Base-by-base conservation (phyloP, 1,140 invertebrate genomes). In the Megathymus violae region DNA sequence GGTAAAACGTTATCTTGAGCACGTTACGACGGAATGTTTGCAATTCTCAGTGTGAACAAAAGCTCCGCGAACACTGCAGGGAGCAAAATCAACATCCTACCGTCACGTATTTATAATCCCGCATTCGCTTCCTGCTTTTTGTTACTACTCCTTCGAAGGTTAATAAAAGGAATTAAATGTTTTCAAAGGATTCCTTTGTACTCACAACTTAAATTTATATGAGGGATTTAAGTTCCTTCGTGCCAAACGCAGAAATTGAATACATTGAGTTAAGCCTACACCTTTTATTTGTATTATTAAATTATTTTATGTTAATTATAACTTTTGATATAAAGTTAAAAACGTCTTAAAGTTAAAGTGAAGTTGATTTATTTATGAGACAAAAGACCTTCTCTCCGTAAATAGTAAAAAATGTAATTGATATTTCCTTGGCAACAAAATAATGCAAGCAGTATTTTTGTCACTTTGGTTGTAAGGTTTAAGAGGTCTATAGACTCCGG, bases 81-180 rank as follows among this genome's bases (percentile, higher is more conserved):
- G 80, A 74, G 81, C 81, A 83, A 80, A 86, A 80, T 84, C 83
- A 85, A 85, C 85, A 88, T 85, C 82, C 74, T 74, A 71, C 67
- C 78, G 64, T 76, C 81, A 77, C 80, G 80, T 83, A 85, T 84
- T 84, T 83, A 85, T 88, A 87, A 88, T 84, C 81, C 73, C 75
- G 74, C 75, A 76, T 67, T 74, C 71, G 75, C 74, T 84, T 85
- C 84, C 85, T 82, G 82, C 64, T 85, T 85, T 88, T 88, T 87
- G 78, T 88, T 76, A 51, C 43, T 73, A 67, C 67, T 71, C 69
- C 69, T 59, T 65, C 40, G 70, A 62, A 72, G 74, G 67, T 80
- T 81, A 75, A 75, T 76, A 80, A 79, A 82, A 74, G 71, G 72
- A 74, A 80, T 79, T 80, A 77, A 75, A 69, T 76, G 64, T 59